These are phyloP conservation scores for Charaxes varanes DNA, from an alignment of 1,140 invertebrate genomes.

Conservation along the genomic window DNA sequence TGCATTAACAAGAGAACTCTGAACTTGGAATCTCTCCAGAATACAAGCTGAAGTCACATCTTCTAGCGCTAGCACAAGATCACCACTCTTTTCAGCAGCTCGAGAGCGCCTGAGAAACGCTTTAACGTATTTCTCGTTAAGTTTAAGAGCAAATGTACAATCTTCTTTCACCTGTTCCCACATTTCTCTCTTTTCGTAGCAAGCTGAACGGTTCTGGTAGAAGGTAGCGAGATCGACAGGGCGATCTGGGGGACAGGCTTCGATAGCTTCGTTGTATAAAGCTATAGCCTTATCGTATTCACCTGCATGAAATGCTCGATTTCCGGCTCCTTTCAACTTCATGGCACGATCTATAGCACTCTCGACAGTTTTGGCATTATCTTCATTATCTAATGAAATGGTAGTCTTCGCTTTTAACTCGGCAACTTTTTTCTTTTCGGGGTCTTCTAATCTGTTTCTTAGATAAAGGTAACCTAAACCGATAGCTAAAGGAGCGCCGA, in stretches of 20 bases:
- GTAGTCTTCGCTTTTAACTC: conserved; percentile 73
- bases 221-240: conserved; percentile 88
- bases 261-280: conserved; percentile 92
- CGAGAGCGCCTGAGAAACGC: conserved; percentile 89
- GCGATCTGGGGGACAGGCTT: conserved; percentile 85
- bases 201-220: conserved; percentile 96
- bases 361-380: conserved; percentile 61
- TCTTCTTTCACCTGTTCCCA: conserved; percentile 90
- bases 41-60: conserved; percentile 95
- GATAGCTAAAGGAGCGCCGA: conserved; percentile 87
- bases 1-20: conserved; percentile 84
- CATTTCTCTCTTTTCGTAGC: conserved; percentile 94
- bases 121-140: conserved; percentile 92
- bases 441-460: conserved; percentile 74
- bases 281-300: conserved; percentile 92
- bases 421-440: conserved; percentile 73
- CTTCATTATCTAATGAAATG: conserved; percentile 72
- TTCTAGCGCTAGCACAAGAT: conserved; percentile 88
- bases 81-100: conserved; percentile 85
- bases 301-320: conserved; percentile 88
- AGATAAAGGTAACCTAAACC: conserved; percentile 89
- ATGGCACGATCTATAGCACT: conserved; percentile 82
- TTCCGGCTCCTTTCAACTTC: conserved; percentile 89
- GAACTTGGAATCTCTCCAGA: conserved; percentile 90
- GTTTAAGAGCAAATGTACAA: conserved; percentile 88